Evolutionary conservation across 2,113 vertebrate species (phyloP).

Genomic region (Phocoena phocoena): DNA sequence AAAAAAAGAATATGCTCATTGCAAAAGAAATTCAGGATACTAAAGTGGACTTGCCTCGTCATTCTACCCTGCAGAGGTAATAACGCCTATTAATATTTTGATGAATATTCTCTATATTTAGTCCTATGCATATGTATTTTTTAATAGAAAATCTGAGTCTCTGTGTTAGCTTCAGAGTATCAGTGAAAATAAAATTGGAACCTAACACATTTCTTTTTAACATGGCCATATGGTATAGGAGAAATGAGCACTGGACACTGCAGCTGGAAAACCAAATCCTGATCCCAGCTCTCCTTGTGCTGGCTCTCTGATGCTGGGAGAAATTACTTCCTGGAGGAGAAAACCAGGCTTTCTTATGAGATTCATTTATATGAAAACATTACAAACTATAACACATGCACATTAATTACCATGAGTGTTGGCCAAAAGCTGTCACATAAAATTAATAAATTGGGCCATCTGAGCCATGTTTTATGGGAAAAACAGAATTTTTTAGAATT

Average conservation of each 20-base stretch:
- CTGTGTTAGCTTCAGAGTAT: not conserved
- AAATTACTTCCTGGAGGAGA: not conserved
- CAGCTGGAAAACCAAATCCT: not conserved
- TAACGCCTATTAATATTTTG: not conserved
- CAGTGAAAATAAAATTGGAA: not conserved
- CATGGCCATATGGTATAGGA: not conserved
- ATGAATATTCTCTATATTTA: not conserved
- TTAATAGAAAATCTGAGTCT: not conserved
- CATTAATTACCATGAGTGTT: not conserved
- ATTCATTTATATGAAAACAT: not conserved
- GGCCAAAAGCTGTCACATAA: not conserved
- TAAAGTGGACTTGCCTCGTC: not conserved
- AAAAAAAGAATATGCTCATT: not conserved
- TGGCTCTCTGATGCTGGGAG: not conserved
- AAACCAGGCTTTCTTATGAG: accelerated
- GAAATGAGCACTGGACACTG: not conserved
- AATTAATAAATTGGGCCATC: not conserved
- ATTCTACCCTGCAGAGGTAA: not conserved
- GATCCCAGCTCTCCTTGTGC: not conserved
- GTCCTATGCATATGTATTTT: not conserved
- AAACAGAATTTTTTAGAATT: not conserved
- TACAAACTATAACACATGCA: too few relatives aligned
- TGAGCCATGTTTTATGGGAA: not conserved
- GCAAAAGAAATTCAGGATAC: not conserved
- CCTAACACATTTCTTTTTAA: not conserved